A percentile compares a stretch with the other conserved stretches of the same genome.
Evolutionary conservation across 2,113 vertebrate species (phyloP).

Genomic region (Connochaetes taurinus): DNA sequence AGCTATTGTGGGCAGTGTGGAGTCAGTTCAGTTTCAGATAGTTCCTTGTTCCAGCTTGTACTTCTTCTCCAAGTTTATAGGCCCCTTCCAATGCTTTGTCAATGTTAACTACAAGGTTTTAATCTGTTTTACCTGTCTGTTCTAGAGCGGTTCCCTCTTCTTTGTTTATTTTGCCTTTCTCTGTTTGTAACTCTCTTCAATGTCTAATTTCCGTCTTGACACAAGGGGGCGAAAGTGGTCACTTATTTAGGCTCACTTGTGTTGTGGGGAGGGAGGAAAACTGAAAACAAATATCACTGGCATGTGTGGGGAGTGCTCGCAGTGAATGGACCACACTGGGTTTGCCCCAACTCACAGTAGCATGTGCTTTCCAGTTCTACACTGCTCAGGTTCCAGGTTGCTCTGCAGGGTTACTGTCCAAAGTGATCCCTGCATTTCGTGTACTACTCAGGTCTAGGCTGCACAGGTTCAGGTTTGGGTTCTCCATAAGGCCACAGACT

Average conservation of each 20-base stretch:
- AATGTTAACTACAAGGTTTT: neutral
- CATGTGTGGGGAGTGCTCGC: accelerated
- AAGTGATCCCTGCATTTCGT: neutral
- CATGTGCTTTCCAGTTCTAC: neutral
- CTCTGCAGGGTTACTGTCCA: neutral
- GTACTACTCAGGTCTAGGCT: neutral
- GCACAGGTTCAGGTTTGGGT: neutral
- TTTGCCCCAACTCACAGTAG: neutral
- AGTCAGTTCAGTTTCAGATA: neutral
- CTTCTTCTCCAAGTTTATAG: neutral
- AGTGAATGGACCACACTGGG: neutral
- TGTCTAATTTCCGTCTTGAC: neutral
- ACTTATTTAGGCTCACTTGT: neutral
- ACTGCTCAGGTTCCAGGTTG: neutral
- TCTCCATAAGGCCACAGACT: neutral
- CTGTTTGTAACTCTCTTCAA: neutral
- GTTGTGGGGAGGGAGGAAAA: neutral
- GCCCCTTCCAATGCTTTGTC: neutral
- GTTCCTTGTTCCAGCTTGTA: neutral
- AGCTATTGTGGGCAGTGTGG: neutral
- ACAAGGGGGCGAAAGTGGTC: neutral
- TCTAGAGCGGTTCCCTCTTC: accelerated
- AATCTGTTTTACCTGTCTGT: neutral
- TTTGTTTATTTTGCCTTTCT: neutral
- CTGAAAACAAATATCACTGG: neutral